Evolutionary conservation across 2,113 vertebrate genomes (phyloP).

Genomic region (Vombatus ursinus): DNA sequence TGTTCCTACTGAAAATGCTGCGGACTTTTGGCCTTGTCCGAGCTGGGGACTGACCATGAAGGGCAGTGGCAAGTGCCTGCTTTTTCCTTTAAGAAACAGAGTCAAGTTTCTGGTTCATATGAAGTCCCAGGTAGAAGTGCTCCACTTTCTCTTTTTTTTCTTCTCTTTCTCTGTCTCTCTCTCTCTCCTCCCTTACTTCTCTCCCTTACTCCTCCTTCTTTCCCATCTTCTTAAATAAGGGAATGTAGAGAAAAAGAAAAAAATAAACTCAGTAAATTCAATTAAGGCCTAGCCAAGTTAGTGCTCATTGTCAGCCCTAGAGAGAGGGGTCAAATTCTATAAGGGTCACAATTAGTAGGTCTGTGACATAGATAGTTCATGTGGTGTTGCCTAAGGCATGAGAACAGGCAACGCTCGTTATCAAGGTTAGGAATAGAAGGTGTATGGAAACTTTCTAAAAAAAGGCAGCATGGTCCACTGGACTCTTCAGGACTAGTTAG

Average conservation of each 20-base stretch:
- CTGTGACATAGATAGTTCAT: conserved; percentile 53
- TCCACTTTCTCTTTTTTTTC: too few species aligned
- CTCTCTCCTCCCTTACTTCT: background rate
- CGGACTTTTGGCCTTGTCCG: background rate
- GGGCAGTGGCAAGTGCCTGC: background rate
- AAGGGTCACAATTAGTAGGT: conserved; percentile 58
- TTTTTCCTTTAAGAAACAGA: conserved; percentile 47
- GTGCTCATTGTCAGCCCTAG: conserved; percentile 56
- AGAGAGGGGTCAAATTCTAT: conserved; percentile 52
- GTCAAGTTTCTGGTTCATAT: conserved; percentile 37
- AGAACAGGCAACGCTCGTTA: conserved; percentile 11
- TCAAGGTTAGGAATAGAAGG: conserved; percentile 59
- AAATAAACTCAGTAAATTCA: background rate
- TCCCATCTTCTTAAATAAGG: conserved; percentile 19
- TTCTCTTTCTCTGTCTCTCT: background rate
- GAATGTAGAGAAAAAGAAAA: background rate
- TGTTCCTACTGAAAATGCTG: conserved; percentile 14
- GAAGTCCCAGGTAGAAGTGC: conserved; percentile 29
- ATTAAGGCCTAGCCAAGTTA: background rate
- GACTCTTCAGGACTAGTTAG: conserved; percentile 1
- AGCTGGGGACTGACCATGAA: conserved; percentile 37
- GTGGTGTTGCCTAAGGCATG: conserved; percentile 12
- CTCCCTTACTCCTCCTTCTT: background rate
- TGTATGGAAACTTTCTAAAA: conserved; percentile 74
- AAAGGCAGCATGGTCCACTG: conserved; percentile 53